Conservation (phyloP, 2,888 invertebrate species). For the Rhingia campestris region DNA sequence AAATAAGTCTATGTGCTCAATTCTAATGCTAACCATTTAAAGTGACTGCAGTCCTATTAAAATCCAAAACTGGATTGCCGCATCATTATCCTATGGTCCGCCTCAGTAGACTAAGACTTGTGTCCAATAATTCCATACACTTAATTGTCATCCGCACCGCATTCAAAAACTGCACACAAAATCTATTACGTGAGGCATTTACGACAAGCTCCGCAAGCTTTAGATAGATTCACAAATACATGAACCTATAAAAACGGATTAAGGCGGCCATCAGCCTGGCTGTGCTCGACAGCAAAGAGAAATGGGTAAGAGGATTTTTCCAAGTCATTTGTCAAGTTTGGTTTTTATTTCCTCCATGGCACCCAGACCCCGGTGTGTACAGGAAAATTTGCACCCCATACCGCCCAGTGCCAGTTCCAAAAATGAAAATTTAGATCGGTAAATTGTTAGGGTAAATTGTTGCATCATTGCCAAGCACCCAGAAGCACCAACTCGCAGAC, state of each 20-base stretch:
- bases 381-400: background rate
- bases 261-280: background rate
- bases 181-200: constrained; percentile 55
- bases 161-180: constrained; percentile 53
- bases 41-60: constrained; percentile 61
- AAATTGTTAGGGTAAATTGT: constrained; percentile 58
- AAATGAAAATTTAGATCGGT: constrained; percentile 53
- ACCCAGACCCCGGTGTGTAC: background rate
- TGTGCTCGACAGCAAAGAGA: constrained; percentile 48
- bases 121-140: constrained; percentile 55
- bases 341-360: constrained; percentile 35
- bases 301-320: constrained; percentile 66
- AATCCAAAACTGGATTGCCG: constrained; percentile 48
- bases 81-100: constrained; percentile 53
- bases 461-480: constrained; percentile 63
- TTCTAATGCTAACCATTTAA: constrained; percentile 31
- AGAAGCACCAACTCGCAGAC: constrained; percentile 21
- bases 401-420: constrained; percentile 6
- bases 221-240: constrained; percentile 1
- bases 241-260: background rate
- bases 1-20: constrained; percentile 34
- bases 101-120: constrained; percentile 26
- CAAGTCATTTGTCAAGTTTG: constrained; percentile 70
- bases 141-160: constrained; percentile 62
- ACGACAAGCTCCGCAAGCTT: constrained; percentile 15